Evolutionary conservation across 2,797 vertebrate species (phyloP).

Genomic region (Semaprochilodus insignis): DNA sequence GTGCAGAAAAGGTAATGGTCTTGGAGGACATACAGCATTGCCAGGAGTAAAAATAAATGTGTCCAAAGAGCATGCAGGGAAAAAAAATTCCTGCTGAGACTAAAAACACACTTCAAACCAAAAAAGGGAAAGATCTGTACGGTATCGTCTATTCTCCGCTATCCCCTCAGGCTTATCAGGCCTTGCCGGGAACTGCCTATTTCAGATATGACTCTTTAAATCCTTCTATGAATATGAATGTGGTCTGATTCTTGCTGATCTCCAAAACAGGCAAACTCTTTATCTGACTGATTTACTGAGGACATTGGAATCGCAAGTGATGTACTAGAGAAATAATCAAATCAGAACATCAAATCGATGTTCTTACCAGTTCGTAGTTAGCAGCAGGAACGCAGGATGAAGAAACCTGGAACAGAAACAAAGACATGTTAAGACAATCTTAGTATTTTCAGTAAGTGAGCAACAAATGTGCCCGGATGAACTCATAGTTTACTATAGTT

Average conservation of each 20-base stretch:
- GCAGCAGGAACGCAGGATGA: constrained; percentile 82
- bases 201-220: constrained; percentile 27
- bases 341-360: neutral
- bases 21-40: constrained; percentile 64
- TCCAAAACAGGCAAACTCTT: constrained; percentile 40
- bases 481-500: neutral
- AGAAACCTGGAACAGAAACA: constrained; percentile 76
- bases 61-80: constrained; percentile 66
- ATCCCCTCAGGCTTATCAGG: constrained; percentile 46
- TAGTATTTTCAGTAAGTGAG: neutral
- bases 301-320: neutral
- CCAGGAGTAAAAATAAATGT: constrained; percentile 71
- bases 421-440: constrained; percentile 7
- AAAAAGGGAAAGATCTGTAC: constrained; percentile 74
- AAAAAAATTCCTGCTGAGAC: constrained; percentile 41
- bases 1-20: constrained; percentile 36
- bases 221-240: constrained; percentile 51
- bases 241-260: constrained; percentile 28
- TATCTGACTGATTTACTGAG: constrained; percentile 41
- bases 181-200: constrained; percentile 33
- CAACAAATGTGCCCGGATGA: neutral
- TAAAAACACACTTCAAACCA: constrained; percentile 70
- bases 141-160: constrained; percentile 37
- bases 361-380: constrained; percentile 85
- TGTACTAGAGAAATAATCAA: constrained; percentile 1